Conservation (phyloP, 2,888 invertebrate species). For the Mesorhabditis spiculigera region DNA sequence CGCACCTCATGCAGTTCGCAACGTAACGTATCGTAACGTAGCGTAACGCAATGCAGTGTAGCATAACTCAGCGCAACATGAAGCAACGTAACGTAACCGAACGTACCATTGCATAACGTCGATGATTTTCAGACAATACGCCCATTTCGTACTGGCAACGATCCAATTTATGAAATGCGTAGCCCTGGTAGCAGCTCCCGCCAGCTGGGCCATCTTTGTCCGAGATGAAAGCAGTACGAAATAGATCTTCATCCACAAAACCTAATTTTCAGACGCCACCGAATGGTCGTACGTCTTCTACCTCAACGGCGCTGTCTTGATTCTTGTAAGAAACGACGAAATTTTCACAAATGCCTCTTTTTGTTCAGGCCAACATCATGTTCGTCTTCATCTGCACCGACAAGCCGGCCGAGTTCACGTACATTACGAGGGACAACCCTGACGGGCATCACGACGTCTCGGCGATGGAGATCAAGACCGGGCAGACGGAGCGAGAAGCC, state of each 20-base stretch:
- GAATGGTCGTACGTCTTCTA: slow-evolving; percentile 36
- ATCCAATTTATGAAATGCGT: slow-evolving; percentile 52
- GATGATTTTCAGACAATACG: slow-evolving; percentile 30
- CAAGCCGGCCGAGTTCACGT: slow-evolving; percentile 40
- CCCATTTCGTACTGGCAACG: slow-evolving; percentile 45
- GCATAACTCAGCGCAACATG: too few species aligned
- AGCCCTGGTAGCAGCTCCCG: slow-evolving; percentile 45
- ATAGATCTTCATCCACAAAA: slow-evolving; percentile 12
- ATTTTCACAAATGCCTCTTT: slow-evolving; percentile 15
- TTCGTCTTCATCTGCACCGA: slow-evolving; percentile 42
- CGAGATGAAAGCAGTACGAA: slow-evolving; percentile 22
- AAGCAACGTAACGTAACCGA: too few species aligned
- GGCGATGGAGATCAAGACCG: too few species aligned
- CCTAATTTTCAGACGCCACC: slow-evolving; percentile 8
- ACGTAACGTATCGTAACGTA: too few species aligned
- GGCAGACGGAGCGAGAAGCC: too few species aligned
- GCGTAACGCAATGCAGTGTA: too few species aligned
- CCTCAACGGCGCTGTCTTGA: slow-evolving; percentile 29
- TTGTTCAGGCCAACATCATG: slow-evolving; percentile 38
- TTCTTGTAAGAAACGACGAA: slow-evolving; percentile 14
- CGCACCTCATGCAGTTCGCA: too few species aligned
- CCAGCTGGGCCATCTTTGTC: slow-evolving; percentile 41
- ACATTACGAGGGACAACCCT: slow-evolving; percentile 26
- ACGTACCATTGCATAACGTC: too few species aligned
- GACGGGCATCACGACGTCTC: too few species aligned